These are phyloP conservation scores for Trichoplax adhaerens DNA, from an alignment of 37 sponge, comb jelly and placozoan genomes.

Conservation along the genomic window DNA sequence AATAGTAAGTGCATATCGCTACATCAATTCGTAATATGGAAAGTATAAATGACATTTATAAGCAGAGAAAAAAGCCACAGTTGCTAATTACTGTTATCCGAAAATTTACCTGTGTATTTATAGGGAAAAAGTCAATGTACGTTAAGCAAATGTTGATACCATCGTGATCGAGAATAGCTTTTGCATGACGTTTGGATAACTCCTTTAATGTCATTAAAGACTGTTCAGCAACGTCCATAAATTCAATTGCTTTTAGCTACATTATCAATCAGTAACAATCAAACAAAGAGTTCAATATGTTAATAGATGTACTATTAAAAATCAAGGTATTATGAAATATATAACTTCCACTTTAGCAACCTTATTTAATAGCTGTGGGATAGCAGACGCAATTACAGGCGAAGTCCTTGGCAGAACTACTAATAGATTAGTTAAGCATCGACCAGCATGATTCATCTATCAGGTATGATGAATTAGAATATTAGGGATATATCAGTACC, in stretches of 20 bases:
- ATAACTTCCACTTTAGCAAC: not conserved
- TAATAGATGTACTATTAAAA: not conserved
- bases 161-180: slow-evolving; percentile 67
- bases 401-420: slow-evolving; percentile 60
- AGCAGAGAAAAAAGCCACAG: not conserved
- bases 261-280: not conserved
- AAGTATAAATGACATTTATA: not conserved
- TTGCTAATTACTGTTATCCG: not conserved
- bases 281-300: not conserved
- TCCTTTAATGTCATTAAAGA: slow-evolving; percentile 79
- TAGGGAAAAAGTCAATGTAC: slow-evolving; percentile 92
- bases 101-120: slow-evolving; percentile 53
- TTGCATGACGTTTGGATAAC: slow-evolving; percentile 60
- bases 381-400: not conserved
- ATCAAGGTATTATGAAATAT: not conserved
- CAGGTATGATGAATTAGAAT: no score
- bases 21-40: not conserved
- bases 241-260: slow-evolving; percentile 58
- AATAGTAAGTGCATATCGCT: slow-evolving; percentile 68
- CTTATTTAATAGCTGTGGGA: slow-evolving; percentile 8
- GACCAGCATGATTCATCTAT: slow-evolving; percentile 81
- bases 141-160: slow-evolving; percentile 67
- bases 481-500: no score
- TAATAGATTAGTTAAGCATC: slow-evolving; percentile 89
- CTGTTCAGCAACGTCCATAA: slow-evolving; percentile 98